These are phyloP conservation scores for Leptura quadrifasciata DNA, from an alignment of 2,888 invertebrate species.

Conservation along the genomic window DNA sequence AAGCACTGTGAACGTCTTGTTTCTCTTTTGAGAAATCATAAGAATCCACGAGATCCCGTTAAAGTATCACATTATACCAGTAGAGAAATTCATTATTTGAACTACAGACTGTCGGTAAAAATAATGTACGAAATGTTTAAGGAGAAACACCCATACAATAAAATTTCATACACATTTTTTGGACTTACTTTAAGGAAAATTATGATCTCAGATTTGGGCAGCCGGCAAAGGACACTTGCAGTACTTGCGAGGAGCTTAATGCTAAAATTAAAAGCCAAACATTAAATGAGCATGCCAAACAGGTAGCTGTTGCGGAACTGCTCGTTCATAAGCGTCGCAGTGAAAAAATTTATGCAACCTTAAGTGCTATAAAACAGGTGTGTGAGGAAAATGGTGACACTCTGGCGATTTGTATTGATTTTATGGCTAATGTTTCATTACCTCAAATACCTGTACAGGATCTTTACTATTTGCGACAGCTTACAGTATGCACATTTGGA, in stretches of 20 bases:
- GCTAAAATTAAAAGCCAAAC: no score
- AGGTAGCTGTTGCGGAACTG: no score
- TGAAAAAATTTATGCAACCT: slow-evolving; percentile 18
- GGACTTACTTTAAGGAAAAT: slow-evolving; percentile 34
- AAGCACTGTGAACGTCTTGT: neutral
- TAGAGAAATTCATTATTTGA: slow-evolving; percentile 8
- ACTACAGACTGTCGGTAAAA: neutral
- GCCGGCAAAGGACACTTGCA: slow-evolving; percentile 22
- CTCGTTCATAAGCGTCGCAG: no score
- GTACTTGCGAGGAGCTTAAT: no score
- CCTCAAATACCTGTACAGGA: slow-evolving; percentile 23
- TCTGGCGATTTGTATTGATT: neutral
- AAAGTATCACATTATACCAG: slow-evolving; percentile 12
- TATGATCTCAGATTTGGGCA: slow-evolving; percentile 31
- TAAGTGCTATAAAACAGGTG: neutral
- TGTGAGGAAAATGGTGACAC: neutral
- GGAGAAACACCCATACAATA: neutral
- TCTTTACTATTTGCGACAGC: neutral
- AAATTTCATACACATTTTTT: slow-evolving; percentile 37
- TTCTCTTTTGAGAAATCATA: slow-evolving; percentile 4
- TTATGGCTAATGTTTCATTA: slow-evolving; percentile 29
- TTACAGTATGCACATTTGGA: slow-evolving; percentile 31
- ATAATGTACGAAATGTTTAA: slow-evolving; percentile 8
- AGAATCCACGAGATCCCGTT: slow-evolving; percentile 5
- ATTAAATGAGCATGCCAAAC: no score